Evolutionary conservation across 2,113 vertebrate genomes (phyloP).

Genomic region (Ceyx cyanopectus): DNA sequence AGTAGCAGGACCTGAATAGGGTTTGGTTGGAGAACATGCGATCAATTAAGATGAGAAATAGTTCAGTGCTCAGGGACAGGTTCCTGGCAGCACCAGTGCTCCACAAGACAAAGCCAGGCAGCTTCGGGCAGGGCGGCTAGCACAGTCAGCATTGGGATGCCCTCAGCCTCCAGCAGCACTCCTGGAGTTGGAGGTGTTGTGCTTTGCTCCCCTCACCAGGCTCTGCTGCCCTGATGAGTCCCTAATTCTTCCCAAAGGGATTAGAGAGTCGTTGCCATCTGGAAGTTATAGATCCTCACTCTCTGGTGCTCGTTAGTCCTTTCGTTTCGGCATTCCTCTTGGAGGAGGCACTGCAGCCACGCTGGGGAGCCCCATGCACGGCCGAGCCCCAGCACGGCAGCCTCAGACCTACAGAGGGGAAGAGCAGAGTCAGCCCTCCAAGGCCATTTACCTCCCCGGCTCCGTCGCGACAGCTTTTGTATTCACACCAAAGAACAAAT

Average conservation of each 20-base stretch:
- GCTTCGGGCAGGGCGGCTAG: not conserved
- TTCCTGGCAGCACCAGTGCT: not conserved
- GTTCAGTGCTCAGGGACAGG: not conserved
- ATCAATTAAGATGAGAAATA: not conserved
- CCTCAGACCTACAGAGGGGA: conserved; percentile 20
- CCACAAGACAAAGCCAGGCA: not conserved
- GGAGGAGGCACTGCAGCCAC: not conserved
- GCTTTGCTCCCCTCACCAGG: conserved; percentile 27
- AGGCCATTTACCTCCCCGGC: conserved; percentile 19
- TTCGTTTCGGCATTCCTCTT: conserved; percentile 39
- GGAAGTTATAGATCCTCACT: conserved; percentile 70
- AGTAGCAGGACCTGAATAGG: not conserved
- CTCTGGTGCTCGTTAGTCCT: conserved; percentile 59
- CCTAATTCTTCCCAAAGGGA: conserved; percentile 61
- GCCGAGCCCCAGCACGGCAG: not conserved
- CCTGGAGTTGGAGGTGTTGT: not conserved
- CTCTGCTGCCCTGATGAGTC: not conserved
- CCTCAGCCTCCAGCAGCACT: not conserved
- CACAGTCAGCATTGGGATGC: not conserved
- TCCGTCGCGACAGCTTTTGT: conserved; percentile 19
- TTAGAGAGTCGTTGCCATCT: conserved; percentile 53
- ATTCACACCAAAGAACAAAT: conserved; percentile 16
- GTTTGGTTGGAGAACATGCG: conserved; percentile 5
- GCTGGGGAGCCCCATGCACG: not conserved
- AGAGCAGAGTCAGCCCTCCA: conserved; percentile 53